Base-by-base conservation (phyloP, 2,797 vertebrate species). In the Lagocephalus sceleratus region DNA sequence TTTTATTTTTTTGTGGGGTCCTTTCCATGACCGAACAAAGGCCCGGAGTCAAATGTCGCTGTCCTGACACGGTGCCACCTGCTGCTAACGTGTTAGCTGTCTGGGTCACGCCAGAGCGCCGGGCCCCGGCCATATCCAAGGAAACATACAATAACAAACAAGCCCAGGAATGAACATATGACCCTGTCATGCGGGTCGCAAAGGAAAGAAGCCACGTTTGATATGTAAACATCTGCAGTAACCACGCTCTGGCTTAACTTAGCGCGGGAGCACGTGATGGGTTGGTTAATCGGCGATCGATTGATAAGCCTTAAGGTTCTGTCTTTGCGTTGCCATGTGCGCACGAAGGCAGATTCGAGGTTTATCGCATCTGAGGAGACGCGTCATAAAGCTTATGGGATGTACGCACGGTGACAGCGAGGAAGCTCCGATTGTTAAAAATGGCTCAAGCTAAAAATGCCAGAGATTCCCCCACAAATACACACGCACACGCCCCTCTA, bases 11-110 rank as follows among this genome's bases (percentile, higher is more conserved):
- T 29, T 29, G 5, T 5, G 26, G 47, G 51, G 48, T 26, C 2
- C 40, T 68, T 71, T 64, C 65, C 70, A 71, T 61, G 60, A 51
- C 54, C 66, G 43, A 78, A 71, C 63, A 73, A 72, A 79, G 76
- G 57, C 20, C 73, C 73, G 50, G 48, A 69, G 71, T 82, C 61
- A 70, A 66, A 65, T 83, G 73, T 83, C 79, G 72, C 73, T 47
- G 78, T 78, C 72, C 67, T 55, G 79, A 83, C 83, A 66, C 41
- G 16, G 57, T 70, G 73, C 73, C 75, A 66, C 79, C 81, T 81
- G 77, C 81, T 78, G 79, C 63, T 85, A 74, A 82, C 79, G 77
- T 83, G 76, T 85, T 75, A 86, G 77, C 73, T 66, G 79, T 79
- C 67, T 75, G 76, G 73, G 80, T 85, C 75, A 83, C 41, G 61